Conservation (phyloP, 2,113 vertebrate genomes). For the Prochilodus magdalenae region DNA sequence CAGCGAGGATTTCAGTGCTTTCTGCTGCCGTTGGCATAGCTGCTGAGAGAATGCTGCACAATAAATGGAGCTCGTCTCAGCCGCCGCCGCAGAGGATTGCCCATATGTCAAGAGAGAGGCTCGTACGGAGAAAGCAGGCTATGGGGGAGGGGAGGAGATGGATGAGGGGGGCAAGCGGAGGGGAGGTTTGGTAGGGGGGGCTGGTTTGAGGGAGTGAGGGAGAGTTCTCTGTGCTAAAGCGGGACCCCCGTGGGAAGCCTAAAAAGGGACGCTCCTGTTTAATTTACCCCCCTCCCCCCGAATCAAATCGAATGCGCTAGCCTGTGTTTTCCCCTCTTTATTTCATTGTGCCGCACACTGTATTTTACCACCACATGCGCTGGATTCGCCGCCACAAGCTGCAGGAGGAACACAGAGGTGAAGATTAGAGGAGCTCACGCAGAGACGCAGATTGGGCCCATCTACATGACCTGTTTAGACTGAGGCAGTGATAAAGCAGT, state of each 20-base stretch:
- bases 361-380: slow-evolving; percentile 19
- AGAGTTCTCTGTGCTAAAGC: slow-evolving; percentile 46
- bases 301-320: slow-evolving; percentile 40
- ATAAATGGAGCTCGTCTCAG: slow-evolving; percentile 56
- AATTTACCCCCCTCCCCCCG: slow-evolving; percentile 41
- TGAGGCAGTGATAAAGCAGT: background rate
- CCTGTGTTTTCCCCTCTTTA: slow-evolving; percentile 31
- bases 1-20: slow-evolving; percentile 41
- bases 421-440: slow-evolving; percentile 38
- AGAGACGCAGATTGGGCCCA: slow-evolving; percentile 22
- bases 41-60: slow-evolving; percentile 48
- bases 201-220: slow-evolving; percentile 15
- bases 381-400: background rate
- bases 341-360: slow-evolving; percentile 28
- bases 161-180: slow-evolving; percentile 27
- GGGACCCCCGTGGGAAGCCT: slow-evolving; percentile 51
- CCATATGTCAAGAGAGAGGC: slow-evolving; percentile 65
- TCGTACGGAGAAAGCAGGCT: slow-evolving; percentile 51
- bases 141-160: slow-evolving; percentile 49
- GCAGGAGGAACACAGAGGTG: slow-evolving; percentile 20
- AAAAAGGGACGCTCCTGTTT: slow-evolving; percentile 52
- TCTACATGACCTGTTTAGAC: slow-evolving; percentile 23
- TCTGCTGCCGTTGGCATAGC: slow-evolving; percentile 54
- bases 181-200: slow-evolving; percentile 10
- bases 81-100: slow-evolving; percentile 64